These are phyloP conservation scores for Pelvicachromis taeniatus DNA, from an alignment of 2,113 vertebrate species.

Conservation along the genomic window DNA sequence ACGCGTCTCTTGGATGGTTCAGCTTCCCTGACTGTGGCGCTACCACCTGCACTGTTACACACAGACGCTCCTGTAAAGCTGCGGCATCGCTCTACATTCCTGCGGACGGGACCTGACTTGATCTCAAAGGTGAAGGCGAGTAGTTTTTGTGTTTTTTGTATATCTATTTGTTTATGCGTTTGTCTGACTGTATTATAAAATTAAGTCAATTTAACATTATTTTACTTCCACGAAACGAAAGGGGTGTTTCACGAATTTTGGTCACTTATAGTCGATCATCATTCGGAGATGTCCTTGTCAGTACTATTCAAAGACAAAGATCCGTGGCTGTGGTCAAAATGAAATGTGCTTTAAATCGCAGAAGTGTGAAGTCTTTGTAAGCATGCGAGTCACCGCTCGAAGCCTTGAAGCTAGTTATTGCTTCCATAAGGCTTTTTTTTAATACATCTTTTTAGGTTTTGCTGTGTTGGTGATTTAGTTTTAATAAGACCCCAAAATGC, in stretches of 20 bases:
- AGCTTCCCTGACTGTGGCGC: conserved; percentile 9
- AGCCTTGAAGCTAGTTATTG: background rate
- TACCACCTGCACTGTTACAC: conserved; percentile 47
- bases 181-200: background rate
- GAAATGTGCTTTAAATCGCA: background rate
- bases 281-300: background rate
- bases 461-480: background rate
- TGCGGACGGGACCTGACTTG: conserved; percentile 42
- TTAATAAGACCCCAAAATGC: background rate
- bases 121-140: conserved; percentile 51
- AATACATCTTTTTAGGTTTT: background rate
- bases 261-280: background rate
- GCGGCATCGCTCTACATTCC: conserved; percentile 59
- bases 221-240: background rate
- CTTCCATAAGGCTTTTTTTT: background rate
- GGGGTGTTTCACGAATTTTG: background rate
- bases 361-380: background rate
- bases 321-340: background rate
- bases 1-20: conserved; percentile 39
- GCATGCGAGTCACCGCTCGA: background rate
- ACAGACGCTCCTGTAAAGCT: conserved; percentile 38
- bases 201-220: background rate
- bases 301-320: background rate
- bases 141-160: background rate
- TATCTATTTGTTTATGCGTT: background rate